phyloP scores from a whole-genome alignment of 2,888 invertebrate species.

The Tenthredo livida region DNA sequence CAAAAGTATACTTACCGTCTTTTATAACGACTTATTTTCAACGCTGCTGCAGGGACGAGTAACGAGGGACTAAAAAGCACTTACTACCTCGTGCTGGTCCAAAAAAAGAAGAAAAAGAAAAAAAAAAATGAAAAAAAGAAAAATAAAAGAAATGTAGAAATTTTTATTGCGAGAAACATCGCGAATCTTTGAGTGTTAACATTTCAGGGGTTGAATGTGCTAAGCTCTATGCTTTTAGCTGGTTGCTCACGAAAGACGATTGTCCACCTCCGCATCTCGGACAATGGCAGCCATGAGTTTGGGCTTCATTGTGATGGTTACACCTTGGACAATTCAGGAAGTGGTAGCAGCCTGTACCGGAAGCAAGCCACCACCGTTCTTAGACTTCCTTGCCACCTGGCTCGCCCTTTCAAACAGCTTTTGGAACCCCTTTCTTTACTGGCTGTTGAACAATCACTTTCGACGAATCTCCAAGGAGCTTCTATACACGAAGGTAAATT shows the following conservation, averaged over 20 bases:
- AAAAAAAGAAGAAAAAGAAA: background rate
- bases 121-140: background rate
- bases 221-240: conserved; percentile 74
- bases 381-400: conserved; percentile 94
- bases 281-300: conserved; percentile 96
- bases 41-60: background rate
- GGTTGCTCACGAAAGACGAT: conserved; percentile 84
- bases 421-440: conserved; percentile 94
- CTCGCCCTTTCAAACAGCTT: conserved; percentile 92
- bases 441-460: conserved; percentile 93
- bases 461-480: conserved; percentile 89
- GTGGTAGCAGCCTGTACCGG: conserved; percentile 94
- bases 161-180: background rate
- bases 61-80: background rate
- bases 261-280: conserved; percentile 89
- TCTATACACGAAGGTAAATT: conserved; percentile 85
- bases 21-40: background rate
- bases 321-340: conserved; percentile 95
- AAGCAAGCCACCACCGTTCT: conserved; percentile 89
- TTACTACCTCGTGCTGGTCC: background rate
- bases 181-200: background rate
- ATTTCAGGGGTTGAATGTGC: background rate
- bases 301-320: conserved; percentile 94
- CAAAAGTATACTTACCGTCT: background rate
- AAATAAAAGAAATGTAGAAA: background rate